Conservation (phyloP, 2,113 vertebrate genomes). For the Sturnus vulgaris region DNA sequence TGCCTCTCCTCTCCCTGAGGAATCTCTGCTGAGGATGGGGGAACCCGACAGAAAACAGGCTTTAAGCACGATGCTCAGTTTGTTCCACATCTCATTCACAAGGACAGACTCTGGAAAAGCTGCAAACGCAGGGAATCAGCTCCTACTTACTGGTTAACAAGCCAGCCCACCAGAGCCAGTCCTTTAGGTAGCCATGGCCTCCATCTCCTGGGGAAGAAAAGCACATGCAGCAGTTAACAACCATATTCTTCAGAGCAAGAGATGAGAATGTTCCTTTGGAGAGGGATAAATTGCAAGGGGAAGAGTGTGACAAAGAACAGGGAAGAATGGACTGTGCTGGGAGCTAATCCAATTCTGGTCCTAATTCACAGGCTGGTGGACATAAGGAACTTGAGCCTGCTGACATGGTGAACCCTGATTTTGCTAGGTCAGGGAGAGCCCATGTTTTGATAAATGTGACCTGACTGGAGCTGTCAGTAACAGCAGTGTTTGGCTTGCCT, state of each 20-base stretch:
- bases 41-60: not conserved
- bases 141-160: constrained; percentile 88
- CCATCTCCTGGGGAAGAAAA: constrained; percentile 82
- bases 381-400: not conserved
- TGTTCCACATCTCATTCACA: not conserved
- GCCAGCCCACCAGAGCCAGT: constrained; percentile 95
- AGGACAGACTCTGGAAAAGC: not conserved
- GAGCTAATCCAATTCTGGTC: not conserved
- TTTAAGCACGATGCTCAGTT: not conserved
- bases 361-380: not conserved
- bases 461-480: not conserved
- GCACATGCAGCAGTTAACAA: not conserved
- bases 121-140: not conserved
- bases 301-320: not conserved
- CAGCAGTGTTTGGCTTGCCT: not conserved
- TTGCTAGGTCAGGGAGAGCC: not conserved
- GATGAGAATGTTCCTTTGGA: not conserved
- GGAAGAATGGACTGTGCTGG: not conserved
- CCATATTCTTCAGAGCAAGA: not conserved
- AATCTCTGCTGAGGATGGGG: not conserved
- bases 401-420: not conserved
- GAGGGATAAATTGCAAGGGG: not conserved
- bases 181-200: constrained; percentile 92
- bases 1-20: not conserved
- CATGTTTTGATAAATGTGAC: not conserved